phyloP scores from a whole-genome alignment of 2,113 vertebrate species.

The Atlantisia rogersi region DNA sequence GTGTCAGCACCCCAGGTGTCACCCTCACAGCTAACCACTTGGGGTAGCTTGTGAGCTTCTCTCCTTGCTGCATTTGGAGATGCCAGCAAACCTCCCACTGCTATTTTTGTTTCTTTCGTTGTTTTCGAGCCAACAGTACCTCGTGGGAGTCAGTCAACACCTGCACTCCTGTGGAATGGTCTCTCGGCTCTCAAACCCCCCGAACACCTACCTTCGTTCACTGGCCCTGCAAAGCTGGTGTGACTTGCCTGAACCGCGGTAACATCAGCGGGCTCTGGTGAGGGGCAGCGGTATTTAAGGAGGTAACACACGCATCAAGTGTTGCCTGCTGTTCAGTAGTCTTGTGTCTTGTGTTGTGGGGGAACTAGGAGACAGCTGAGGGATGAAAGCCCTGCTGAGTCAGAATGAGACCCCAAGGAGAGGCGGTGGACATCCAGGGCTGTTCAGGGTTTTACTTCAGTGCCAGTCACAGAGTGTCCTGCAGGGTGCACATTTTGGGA shows the following conservation, averaged over 20 bases:
- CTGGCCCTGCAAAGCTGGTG: neutral
- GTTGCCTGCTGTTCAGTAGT: neutral
- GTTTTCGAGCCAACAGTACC: neutral
- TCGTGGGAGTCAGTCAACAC: neutral
- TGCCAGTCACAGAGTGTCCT: neutral
- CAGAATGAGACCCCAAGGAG: neutral
- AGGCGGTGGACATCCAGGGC: neutral
- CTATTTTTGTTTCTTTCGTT: neutral
- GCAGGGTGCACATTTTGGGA: neutral
- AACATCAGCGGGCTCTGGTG: neutral
- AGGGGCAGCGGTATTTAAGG: neutral
- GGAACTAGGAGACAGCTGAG: neutral
- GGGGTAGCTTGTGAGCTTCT: neutral
- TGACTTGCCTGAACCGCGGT: neutral
- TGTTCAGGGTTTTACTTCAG: neutral
- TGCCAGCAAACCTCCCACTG: neutral
- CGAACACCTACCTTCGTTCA: neutral
- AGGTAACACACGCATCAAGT: neutral
- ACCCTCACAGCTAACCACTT: accelerated
- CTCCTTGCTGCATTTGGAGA: neutral
- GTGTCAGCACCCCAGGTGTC: neutral
- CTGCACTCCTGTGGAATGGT: neutral
- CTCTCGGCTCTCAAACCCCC: neutral
- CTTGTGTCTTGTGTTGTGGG: neutral
- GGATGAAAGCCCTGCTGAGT: neutral